A percentile compares a stretch with the other conserved stretches of the same genome.
phyloP scores from a whole-genome alignment of 2,797 vertebrate species.

The Myotis myotis region DNA sequence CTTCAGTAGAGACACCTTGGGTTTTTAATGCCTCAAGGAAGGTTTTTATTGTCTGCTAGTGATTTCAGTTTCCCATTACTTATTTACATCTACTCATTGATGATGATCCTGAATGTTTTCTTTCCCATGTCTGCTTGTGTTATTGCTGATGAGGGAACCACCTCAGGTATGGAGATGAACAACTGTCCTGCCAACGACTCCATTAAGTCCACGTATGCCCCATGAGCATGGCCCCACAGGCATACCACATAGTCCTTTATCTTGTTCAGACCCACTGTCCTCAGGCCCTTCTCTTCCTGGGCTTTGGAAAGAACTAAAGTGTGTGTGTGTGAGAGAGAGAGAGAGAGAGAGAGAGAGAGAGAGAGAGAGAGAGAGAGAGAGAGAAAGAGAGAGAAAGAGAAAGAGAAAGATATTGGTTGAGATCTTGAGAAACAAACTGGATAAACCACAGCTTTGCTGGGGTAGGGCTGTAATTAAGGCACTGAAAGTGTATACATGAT shows the following conservation, averaged over 20 bases:
- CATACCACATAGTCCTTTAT: neutral
- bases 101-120: neutral
- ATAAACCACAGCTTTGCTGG: neutral
- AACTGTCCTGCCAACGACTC: neutral
- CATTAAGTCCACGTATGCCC: neutral
- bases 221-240: too few relatives aligned
- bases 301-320: neutral
- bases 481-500: neutral
- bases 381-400: accelerated
- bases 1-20: neutral
- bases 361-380: neutral
- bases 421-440: neutral
- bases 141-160: neutral
- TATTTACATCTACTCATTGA: conserved; percentile 14
- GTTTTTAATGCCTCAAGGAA: conserved; percentile 22
- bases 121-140: neutral
- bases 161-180: neutral
- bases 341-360: neutral
- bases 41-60: neutral
- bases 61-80: neutral
- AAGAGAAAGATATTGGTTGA: neutral
- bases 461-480: neutral
- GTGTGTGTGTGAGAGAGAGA: neutral
- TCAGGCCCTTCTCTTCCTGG: neutral
- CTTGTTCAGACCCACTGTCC: neutral